Conservation (phyloP, 2,888 invertebrate genomes). For the Linnaemya vulpina region DNA sequence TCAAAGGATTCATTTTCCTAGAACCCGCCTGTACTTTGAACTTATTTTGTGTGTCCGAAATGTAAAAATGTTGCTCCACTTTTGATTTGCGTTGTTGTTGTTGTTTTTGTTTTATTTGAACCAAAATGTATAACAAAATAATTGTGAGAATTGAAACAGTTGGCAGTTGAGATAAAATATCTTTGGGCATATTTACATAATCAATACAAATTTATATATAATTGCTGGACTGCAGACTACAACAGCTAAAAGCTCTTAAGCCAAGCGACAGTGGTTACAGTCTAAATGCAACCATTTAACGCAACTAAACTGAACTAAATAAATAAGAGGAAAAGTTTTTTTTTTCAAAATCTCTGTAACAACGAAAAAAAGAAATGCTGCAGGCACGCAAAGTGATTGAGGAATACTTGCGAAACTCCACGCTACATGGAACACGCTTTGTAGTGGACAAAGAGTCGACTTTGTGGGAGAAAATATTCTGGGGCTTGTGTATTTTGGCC, state of each 20-base stretch:
- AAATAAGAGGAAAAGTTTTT: neutral
- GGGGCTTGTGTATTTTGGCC: slow-evolving; percentile 86
- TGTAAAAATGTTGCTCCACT: too few species aligned
- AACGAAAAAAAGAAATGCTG: slow-evolving; percentile 68
- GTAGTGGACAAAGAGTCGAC: slow-evolving; percentile 86
- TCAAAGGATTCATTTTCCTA: too few species aligned
- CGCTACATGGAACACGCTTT: slow-evolving; percentile 88
- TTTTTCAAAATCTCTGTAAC: too few species aligned
- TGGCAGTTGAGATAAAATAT: slow-evolving; percentile 55
- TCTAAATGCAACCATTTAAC: slow-evolving; percentile 27
- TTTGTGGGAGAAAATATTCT: slow-evolving; percentile 86
- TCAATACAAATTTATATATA: neutral
- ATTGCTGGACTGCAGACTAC: neutral
- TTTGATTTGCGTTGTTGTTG: too few species aligned
- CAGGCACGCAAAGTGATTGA: slow-evolving; percentile 82
- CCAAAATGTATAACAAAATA: neutral
- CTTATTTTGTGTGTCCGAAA: too few species aligned
- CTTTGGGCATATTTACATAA: slow-evolving; percentile 43
- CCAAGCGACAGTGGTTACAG: slow-evolving; percentile 11
- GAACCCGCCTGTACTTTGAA: too few species aligned
- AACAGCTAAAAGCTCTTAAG: slow-evolving; percentile 35
- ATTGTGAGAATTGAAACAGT: slow-evolving; percentile 53
- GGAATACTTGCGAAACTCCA: slow-evolving; percentile 87
- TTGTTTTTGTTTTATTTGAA: too few species aligned
- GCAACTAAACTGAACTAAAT: neutral